Percentiles rank a stretch among this genome's conserved stretches.
Conservation (phyloP, 2,113 vertebrate species). For the Anthoscopus minutus region DNA sequence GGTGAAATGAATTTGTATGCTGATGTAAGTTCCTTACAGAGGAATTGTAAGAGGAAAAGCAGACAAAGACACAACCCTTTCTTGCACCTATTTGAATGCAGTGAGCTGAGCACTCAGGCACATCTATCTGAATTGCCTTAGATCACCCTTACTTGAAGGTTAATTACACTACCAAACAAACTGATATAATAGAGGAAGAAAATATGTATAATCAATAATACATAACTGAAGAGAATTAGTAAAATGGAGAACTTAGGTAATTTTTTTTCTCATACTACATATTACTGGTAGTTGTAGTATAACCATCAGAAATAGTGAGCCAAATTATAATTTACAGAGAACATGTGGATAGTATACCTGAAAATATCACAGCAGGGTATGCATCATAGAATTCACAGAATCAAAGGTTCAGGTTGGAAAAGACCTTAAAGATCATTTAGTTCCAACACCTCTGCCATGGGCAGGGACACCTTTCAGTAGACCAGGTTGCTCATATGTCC, state of each 20-base stretch:
- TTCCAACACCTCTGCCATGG: neutral
- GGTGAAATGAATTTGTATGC: neutral
- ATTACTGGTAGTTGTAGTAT: neutral
- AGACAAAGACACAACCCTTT: neutral
- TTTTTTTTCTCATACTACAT: neutral
- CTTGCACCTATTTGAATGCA: neutral
- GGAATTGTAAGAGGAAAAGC: neutral
- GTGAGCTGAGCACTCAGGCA: neutral
- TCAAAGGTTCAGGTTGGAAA: neutral
- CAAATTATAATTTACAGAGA: neutral
- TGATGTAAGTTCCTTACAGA: neutral
- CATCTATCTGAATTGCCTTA: neutral
- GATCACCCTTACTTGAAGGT: neutral
- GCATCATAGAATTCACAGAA: neutral
- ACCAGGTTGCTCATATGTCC: neutral
- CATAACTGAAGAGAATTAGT: neutral
- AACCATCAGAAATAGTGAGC: neutral
- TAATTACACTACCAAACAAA: neutral
- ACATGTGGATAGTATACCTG: neutral
- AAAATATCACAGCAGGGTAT: neutral
- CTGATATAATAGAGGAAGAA: neutral
- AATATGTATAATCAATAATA: neutral
- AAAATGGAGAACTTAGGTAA: neutral
- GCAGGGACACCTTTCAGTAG: neutral
- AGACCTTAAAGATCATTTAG: neutral